Base-by-base conservation (phyloP, 2,888 invertebrate species). In the Lacanobia oleracea region DNA sequence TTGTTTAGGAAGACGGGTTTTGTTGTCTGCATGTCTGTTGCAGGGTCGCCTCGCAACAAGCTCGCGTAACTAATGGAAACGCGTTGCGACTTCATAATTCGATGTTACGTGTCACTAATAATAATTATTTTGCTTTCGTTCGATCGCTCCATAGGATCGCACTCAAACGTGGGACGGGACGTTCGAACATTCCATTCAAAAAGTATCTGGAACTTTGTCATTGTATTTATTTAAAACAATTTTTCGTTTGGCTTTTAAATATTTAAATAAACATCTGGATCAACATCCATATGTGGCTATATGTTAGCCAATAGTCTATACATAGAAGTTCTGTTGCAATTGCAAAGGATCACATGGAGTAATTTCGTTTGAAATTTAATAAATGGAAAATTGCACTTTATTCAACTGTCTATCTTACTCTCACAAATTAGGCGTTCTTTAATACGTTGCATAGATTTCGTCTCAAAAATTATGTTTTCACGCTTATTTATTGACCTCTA, bases 71-170 rank as follows among this genome's bases (percentile, higher is more conserved):
- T 81, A 88, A 88, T 88, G 77, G 82, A 77, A 88, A 93, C 92
- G 90, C 88, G 89, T 79, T 82, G 76, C 79, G 93, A 93, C 92
- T 93, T 76, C 82, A 86, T 90, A 90, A 93, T 91, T 91, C 77
- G 69, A 83, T 65, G 88, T 92, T 92, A 93, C 93, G 93, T 93
- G 93, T 92, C 89, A 89, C 82, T 84, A 88, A 91, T 93, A 88
- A 91, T 93, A 89, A 91, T 89, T 89, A 90, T 89, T 86, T 88
- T 87, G 83, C 90, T 90, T 91, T 90, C 88, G 88, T 90, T 88
- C 88, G 83, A 89, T 90, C 62, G 72, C 56, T 83, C 68, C 57
- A n/a, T 67, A 59, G 76, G 84, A 89, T 90, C 63, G 75, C 63
- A 86, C 79, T 64, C 70, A 82, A 70, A 67, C 67, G 57, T 79